Evolutionary conservation across 2,888 invertebrate genomes (phyloP), one percentile per base, ranked within the genome.

Genomic region (Kryphioiulus occultus): DNA sequence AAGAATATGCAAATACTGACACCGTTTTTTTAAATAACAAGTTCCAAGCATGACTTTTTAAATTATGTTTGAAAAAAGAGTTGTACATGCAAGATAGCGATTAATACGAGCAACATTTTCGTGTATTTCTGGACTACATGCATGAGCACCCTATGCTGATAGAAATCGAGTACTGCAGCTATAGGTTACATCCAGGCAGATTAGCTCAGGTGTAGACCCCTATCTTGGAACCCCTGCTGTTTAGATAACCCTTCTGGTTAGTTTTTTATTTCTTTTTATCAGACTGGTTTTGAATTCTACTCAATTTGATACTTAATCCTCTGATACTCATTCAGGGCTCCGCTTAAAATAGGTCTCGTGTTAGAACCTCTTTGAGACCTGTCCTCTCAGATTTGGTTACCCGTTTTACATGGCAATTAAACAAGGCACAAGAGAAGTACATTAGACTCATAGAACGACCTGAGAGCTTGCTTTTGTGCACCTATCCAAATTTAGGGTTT

Each of bases 401-500:
- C 44, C 44, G 10, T 85, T 85, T 39, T 85, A 85, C 39, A 85
- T 85, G 85, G 85, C 85, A 85, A 85, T 85, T 85, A 85, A 85
- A 85, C 44, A 26, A 85, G 85, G 39, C 44, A 85, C 85, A 85
- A 85, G 44, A 85, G 85, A 85, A 44, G 85, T 85, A 85, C 85
- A 85, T 85, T 85, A 85, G 44, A 26, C 22, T 19, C 85, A 85
- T 85, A 85, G 85, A 85, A 12, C 12, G 19, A 44, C 44, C 85
- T 85, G 44, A 85, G 44, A 85, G 85, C 39, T 19, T 35, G 1
- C 85, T 39, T 85, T 85, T 85, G 85, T 85, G 22, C 85, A 39
- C n/a, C 44, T 85, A 85, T 85, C 85, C 85, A 85, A 85, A 85
- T 85, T 85, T 85, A 85, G 85, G 85, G 85, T 39, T 85, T 85